Evolutionary conservation across 2,888 invertebrate species (phyloP), one percentile per base, ranked within the genome.

Genomic region (Heliothis peltigera): DNA sequence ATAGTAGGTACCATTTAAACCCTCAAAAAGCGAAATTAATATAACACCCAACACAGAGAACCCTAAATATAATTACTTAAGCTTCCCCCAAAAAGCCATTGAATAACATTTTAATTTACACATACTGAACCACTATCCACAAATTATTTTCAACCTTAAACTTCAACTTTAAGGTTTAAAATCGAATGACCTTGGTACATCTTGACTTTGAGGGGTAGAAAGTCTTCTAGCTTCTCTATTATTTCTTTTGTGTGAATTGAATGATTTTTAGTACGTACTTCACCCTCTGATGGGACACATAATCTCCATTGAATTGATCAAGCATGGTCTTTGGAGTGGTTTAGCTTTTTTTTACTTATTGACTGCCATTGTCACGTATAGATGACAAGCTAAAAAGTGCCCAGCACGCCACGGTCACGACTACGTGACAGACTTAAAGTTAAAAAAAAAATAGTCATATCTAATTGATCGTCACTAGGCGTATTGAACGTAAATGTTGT

Each of bases 51-150:
- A 0, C 1, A 17, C 35, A 8, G 19, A 18, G 44, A 68, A 47
- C 69, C 69, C 58, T 25, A 57, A 53, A 69, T 39, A 57, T 57
- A 28, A 67, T 74, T 73, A 74, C 67, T 67, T 53, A 12, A 42
- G 10, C 52, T 32, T 48, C 52, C 69, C 68, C 58, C n/a, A 66
- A 57, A 48, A 53, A 22, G 19, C 28, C 43, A 67, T 48, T 58
- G 39, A 69, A 69, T 49, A 58, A 54, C 53, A 42, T 58, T 74
- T 70, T 59, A 70, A 70, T 74, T 74, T 59, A 70, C 53, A 58
- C 58, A 32, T 35, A 44, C 19, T 49, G 28, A n/a, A 0, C 1
- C 2, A 0, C 17, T n/a, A 1, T 57, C 7, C 18, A 8, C 49
- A 51, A 42, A n/a, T 4, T n/a, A 58, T 10, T 57, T 28, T 44